These are phyloP conservation scores for Coccyzus lansbergi DNA, from an alignment of 2,797 vertebrate genomes.

Conservation along the genomic window DNA sequence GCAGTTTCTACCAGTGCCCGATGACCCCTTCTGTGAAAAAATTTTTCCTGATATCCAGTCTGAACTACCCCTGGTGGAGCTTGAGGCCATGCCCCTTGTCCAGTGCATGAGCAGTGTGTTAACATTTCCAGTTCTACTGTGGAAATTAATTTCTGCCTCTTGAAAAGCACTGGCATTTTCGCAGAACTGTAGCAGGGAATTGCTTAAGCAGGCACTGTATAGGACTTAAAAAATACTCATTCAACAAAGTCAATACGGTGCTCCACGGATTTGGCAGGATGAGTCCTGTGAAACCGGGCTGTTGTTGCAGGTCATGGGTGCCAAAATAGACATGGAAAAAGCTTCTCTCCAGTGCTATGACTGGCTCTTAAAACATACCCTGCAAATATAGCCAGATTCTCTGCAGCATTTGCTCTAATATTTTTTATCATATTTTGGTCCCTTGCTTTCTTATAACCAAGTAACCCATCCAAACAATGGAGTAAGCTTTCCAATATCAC, in stretches of 20 bases:
- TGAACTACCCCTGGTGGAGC: no score
- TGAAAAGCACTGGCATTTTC: not conserved
- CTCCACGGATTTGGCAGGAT: not conserved
- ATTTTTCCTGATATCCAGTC: no score
- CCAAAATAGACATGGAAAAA: not conserved
- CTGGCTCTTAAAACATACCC: not conserved
- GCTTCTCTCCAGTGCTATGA: not conserved
- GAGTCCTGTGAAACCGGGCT: not conserved
- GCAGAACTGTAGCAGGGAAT: not conserved
- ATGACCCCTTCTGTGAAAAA: no score
- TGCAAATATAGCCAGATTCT: not conserved
- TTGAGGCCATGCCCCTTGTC: no score
- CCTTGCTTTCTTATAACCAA: not conserved
- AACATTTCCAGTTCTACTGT: not conserved
- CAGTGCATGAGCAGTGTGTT: not conserved
- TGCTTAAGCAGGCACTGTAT: not conserved
- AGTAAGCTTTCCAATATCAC: not conserved
- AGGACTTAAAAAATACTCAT: constrained; percentile 33
- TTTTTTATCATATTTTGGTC: not conserved
- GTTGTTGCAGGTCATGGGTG: not conserved
- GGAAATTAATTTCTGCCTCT: not conserved
- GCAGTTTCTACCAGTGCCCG: no score
- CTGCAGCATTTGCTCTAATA: not conserved
- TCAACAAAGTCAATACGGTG: not conserved
- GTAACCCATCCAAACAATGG: not conserved